These are phyloP conservation scores for Yasuhikotakia modesta DNA, from an alignment of 2,797 vertebrate genomes.

Conservation along the genomic window DNA sequence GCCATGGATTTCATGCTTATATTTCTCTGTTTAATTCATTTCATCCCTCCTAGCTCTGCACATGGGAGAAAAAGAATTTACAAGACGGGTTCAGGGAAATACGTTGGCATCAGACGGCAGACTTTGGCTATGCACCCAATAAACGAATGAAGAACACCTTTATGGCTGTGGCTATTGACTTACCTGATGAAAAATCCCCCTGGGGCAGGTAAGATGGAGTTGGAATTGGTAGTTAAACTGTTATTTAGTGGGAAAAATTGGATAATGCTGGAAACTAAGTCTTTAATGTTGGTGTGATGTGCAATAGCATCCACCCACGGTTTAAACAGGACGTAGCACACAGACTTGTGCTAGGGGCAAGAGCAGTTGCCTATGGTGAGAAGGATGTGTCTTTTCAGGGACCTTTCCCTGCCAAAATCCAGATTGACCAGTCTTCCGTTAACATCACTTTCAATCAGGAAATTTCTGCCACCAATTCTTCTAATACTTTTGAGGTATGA, in stretches of 20 bases:
- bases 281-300: conserved; percentile 11
- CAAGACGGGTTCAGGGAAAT: conserved; percentile 75
- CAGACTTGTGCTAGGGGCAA: conserved; percentile 84
- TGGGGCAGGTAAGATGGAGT: conserved; percentile 74
- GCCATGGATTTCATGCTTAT: background rate
- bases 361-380: conserved; percentile 84
- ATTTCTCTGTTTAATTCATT: background rate
- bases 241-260: conserved; percentile 65
- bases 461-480: conserved; percentile 63
- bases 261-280: background rate
- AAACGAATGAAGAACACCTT: conserved; percentile 84
- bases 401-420: conserved; percentile 76
- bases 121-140: conserved; percentile 84
- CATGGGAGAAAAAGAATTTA: conserved; percentile 26
- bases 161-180: conserved; percentile 90
- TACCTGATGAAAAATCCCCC: conserved; percentile 82
- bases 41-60: conserved; percentile 67
- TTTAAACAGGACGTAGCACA: conserved; percentile 86
- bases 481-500: conserved; percentile 81
- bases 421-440: conserved; percentile 57
- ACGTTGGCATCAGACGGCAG: conserved; percentile 93
- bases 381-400: conserved; percentile 79
- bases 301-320: conserved; percentile 85
- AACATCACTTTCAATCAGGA: conserved; percentile 78
- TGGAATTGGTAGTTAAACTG: background rate